phyloP scores from a whole-genome alignment of 2,797 vertebrate genomes.

The Melanotaenia parkinsoni region DNA sequence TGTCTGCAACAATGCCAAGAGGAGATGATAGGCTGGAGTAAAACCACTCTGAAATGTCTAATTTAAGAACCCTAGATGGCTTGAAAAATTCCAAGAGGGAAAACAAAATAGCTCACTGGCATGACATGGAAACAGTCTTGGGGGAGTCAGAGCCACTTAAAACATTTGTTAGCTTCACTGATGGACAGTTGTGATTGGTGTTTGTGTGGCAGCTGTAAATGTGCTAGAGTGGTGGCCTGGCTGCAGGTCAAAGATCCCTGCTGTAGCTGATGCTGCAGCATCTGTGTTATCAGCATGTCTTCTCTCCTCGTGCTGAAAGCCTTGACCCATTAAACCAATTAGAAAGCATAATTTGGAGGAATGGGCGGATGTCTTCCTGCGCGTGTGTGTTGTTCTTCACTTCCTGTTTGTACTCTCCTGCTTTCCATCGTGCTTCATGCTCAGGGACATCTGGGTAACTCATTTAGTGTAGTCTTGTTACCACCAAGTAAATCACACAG shows the following conservation, averaged over 20 bases:
- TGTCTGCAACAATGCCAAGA: conserved; percentile 71
- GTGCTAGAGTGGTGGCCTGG: background rate
- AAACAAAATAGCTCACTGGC: conserved; percentile 60
- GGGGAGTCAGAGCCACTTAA: conserved; percentile 66
- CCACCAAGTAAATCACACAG: conserved; percentile 54
- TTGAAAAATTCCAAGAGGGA: conserved; percentile 59
- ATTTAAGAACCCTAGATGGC: conserved; percentile 71
- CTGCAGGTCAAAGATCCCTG: too few relatives aligned
- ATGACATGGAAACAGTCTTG: conserved; percentile 69
- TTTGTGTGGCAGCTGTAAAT: conserved; percentile 31
- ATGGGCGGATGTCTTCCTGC: conserved; percentile 44
- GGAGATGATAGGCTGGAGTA: conserved; percentile 79
- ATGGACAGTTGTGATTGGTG: conserved; percentile 56
- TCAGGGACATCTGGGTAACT: conserved; percentile 71
- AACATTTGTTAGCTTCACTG: conserved; percentile 53
- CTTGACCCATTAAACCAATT: conserved; percentile 49
- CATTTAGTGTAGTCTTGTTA: conserved; percentile 49
- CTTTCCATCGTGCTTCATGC: conserved; percentile 38
- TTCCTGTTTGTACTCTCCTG: conserved; percentile 65
- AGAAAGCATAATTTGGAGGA: conserved; percentile 36
- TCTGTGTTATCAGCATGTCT: too few relatives aligned
- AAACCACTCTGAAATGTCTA: conserved; percentile 75
- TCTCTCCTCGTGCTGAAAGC: conserved; percentile 28
- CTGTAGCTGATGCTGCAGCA: too few relatives aligned
- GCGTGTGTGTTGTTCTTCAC: conserved; percentile 49